Percentiles rank a stretch among this genome's conserved stretches.
Conservation (phyloP, 2,113 vertebrate species). For the Pipra filicauda region DNA sequence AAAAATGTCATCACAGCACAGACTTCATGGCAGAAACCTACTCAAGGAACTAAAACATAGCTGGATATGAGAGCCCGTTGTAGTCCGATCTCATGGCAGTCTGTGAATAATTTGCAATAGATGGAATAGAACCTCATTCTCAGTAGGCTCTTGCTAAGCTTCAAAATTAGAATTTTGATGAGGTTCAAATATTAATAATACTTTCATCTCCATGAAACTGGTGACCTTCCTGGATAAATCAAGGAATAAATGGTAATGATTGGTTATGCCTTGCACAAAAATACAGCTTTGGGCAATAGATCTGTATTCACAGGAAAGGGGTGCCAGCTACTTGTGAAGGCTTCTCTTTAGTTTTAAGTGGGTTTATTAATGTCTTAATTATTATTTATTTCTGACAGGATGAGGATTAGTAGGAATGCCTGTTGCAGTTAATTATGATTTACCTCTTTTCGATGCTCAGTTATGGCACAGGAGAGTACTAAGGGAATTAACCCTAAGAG, state of each 20-base stretch:
- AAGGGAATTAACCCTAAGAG: neutral
- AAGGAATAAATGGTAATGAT: neutral
- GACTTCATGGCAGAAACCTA: neutral
- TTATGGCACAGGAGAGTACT: neutral
- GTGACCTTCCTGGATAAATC: neutral
- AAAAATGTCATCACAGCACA: neutral
- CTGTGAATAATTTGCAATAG: neutral
- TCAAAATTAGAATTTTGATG: neutral
- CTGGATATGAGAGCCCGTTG: neutral
- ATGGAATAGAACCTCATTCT: neutral
- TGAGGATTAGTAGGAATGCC: neutral
- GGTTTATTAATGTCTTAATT: neutral
- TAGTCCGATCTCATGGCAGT: accelerated
- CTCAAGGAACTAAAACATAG: neutral
- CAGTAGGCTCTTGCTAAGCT: neutral
- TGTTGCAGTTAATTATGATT: neutral
- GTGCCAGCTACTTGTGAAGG: neutral
- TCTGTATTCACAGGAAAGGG: neutral
- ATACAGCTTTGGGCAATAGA: neutral
- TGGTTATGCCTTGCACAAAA: neutral
- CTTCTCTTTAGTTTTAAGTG: neutral
- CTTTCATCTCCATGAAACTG: neutral
- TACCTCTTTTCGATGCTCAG: neutral
- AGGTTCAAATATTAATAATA: neutral
- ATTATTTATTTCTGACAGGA: neutral